Evolutionary conservation across 2,113 vertebrate genomes (phyloP), one percentile per base, ranked within the genome.

Genomic region (Pyxicephalus adspersus): DNA sequence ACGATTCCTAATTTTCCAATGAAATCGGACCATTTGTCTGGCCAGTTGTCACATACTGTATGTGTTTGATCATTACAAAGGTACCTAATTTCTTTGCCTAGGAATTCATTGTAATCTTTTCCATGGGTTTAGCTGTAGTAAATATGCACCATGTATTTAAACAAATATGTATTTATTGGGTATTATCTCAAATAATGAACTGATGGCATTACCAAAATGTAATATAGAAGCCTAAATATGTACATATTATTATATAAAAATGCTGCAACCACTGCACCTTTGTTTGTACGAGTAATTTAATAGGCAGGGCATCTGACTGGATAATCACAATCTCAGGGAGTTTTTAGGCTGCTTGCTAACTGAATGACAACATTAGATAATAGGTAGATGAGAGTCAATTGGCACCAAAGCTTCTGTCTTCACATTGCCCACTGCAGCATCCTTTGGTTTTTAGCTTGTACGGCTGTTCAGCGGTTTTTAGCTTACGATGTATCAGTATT

Each of bases 351-450:
- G 54, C 20, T 31, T 75, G 72, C 55, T 55, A 60, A 75, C 72
- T n/a, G 25, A 34, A 51, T 71, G 66, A 80, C 54, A 80, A 70
- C 66, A 50, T 13, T 23, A 9, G 55, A 75, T 23, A 75, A 75
- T 75, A 15, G 23, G 45, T 19, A 51, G 77, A 70, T 80, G 70
- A 80, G 45, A 18, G 26, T 3, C 54, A 31, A 72, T 72, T 57
- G 51, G 54, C 68, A 51, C 68, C 51, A 31, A 26, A 19, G 29
- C 29, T 55, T 31, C 68, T 72, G 28, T 29, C 68, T 72, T 28
- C 52, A 72, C 26, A 57, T 55, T 29, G 38, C 50, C 52, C 16
- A 50, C 34, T 67, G 31, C 8, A 58, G 23, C 9, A 50, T 50
- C 38, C 22, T 50, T 19, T 71, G 23, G 16, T 7, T 71, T 1